These are phyloP conservation scores for Ephialtes manifestator DNA, from an alignment of 2,888 invertebrate genomes.

Conservation along the genomic window DNA sequence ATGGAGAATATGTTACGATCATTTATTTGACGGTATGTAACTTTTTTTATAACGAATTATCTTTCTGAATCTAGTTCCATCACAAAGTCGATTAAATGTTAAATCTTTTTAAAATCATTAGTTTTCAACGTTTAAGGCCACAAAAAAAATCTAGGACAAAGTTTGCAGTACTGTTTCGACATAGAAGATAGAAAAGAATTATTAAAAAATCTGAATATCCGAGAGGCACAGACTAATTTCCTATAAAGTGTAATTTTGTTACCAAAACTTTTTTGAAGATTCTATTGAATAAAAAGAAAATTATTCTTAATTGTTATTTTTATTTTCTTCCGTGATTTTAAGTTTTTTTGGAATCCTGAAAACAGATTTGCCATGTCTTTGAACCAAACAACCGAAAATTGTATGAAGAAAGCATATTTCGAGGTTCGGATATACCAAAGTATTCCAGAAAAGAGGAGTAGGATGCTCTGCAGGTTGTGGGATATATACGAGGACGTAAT, in stretches of 20 bases:
- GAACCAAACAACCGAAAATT: background rate
- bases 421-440: background rate
- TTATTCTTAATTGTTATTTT: no score
- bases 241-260: no score
- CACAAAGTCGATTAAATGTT: no score
- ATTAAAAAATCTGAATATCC: no score
- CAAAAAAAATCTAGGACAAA: background rate
- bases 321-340: no score
- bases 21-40: no score
- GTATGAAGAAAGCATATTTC: background rate
- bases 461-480: slow-evolving; percentile 18
- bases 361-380: background rate
- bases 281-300: no score
- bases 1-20: background rate
- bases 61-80: background rate
- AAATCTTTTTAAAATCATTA: background rate
- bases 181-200: no score
- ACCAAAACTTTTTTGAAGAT: no score
- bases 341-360: background rate
- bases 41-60: no score
- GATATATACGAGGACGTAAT: slow-evolving; percentile 54
- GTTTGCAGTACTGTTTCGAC: no score
- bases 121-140: background rate
- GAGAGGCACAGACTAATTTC: background rate
- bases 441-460: background rate